These are phyloP conservation scores for Brevipalpus yothersi DNA, from an alignment of 1,140 invertebrate species.

Conservation along the genomic window DNA sequence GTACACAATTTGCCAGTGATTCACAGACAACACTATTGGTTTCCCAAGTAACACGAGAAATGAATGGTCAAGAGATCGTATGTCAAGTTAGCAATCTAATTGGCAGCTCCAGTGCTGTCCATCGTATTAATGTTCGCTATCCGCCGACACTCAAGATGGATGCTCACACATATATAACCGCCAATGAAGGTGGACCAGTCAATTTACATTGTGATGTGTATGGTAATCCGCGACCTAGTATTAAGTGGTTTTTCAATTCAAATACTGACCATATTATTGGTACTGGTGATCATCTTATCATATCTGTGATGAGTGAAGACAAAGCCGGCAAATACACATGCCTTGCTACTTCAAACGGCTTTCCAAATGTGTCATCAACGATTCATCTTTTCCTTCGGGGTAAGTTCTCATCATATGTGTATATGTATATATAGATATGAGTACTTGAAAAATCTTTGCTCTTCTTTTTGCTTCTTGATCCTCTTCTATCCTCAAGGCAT, in stretches of 20 bases:
- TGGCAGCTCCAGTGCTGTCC: conserved; percentile 60
- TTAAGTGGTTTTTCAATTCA: conserved; percentile 57
- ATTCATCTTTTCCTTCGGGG: conserved; percentile 56
- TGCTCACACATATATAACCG: conserved; percentile 43
- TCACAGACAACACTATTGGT: conserved; percentile 55
- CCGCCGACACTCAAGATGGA: conserved; percentile 52
- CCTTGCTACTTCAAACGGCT: conserved; percentile 45
- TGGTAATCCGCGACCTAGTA: conserved; percentile 61
- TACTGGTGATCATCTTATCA: conserved; percentile 10
- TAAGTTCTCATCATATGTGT: conserved; percentile 14
- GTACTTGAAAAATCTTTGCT: too few species aligned
- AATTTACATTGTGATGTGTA: conserved; percentile 64
- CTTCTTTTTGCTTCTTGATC: too few species aligned
- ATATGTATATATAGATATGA: too few species aligned
- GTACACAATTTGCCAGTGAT: conserved; percentile 38
- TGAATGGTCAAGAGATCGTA: conserved; percentile 59
- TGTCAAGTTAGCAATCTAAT: conserved; percentile 75
- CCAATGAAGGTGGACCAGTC: conserved; percentile 45
- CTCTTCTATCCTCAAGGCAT: too few species aligned
- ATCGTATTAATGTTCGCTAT: conserved; percentile 41
- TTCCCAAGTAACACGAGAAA: conserved; percentile 48
- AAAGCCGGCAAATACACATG: conserved; percentile 63
- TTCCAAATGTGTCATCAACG: conserved; percentile 51
- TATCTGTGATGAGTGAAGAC: conserved; percentile 32
- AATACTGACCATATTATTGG: conserved; percentile 8